Evolutionary conservation across 1,140 invertebrate genomes (phyloP).

Genomic region (Scaptomyza hsui): DNA sequence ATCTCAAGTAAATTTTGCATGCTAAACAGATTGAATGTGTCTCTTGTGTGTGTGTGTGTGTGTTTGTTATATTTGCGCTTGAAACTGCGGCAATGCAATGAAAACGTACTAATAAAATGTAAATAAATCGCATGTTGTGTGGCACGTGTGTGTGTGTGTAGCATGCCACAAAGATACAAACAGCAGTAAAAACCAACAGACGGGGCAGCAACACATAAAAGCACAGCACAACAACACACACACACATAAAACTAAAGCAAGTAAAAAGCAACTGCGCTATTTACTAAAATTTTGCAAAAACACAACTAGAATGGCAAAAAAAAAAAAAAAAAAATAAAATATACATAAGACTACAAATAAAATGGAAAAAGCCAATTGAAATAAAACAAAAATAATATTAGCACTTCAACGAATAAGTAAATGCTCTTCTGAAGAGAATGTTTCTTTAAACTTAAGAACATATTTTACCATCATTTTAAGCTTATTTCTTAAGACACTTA

Average conservation of each 20-base stretch:
- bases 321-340: conserved; percentile 1
- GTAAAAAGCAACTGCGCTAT: conserved; percentile 68
- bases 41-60: conserved; percentile 1
- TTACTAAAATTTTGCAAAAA: conserved; percentile 78
- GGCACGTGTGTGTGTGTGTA: conserved; percentile 29
- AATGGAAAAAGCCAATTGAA: conserved; percentile 32
- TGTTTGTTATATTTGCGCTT: conserved; percentile 56
- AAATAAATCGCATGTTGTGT: conserved; percentile 61
- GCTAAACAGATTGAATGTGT: conserved; percentile 43
- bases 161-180: conserved; percentile 51
- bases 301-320: conserved; percentile 25
- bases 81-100: conserved; percentile 75
- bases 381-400: conserved; percentile 8
- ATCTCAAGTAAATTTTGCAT: conserved; percentile 64
- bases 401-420: neutral
- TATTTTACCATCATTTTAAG: neutral
- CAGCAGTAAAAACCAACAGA: conserved; percentile 71
- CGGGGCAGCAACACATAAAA: conserved; percentile 69
- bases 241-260: conserved; percentile 78
- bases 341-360: conserved; percentile 30
- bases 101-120: conserved; percentile 70
- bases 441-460: too few species aligned
- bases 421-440: conserved; percentile 1
- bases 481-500: neutral
- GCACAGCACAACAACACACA: conserved; percentile 33